Evolutionary conservation across 2,113 vertebrate species (phyloP).

Genomic region (Ictalurus furcatus): DNA sequence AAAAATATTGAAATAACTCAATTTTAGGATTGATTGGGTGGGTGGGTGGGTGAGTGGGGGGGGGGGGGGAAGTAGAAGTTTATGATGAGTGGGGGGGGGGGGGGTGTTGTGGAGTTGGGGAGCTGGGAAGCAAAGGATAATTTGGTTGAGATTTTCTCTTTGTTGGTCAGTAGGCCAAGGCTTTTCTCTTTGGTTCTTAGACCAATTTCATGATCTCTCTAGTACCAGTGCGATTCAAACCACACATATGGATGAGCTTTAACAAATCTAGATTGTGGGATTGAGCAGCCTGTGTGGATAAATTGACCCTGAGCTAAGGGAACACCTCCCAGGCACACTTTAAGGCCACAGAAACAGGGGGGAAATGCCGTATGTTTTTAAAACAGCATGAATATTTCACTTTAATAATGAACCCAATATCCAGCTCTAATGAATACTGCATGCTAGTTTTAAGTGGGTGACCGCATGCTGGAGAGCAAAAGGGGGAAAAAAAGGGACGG

Average conservation of each 20-base stretch:
- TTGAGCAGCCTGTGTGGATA: constrained; percentile 34
- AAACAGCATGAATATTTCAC: constrained; percentile 60
- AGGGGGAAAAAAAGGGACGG: constrained; percentile 16
- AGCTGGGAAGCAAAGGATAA: too few species aligned
- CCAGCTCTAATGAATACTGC: constrained; percentile 58
- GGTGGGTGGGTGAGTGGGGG: neutral
- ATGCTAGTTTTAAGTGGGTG: constrained; percentile 52
- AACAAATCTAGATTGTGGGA: constrained; percentile 17
- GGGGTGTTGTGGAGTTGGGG: too few species aligned
- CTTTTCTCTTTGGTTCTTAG: neutral
- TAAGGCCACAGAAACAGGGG: constrained; percentile 35
- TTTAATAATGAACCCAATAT: constrained; percentile 56
- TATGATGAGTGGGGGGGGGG: neutral
- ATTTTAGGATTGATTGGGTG: neutral
- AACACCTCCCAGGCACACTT: constrained; percentile 43
- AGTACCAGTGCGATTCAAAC: constrained; percentile 23
- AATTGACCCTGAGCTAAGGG: constrained; percentile 31
- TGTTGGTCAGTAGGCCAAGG: neutral
- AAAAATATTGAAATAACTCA: neutral
- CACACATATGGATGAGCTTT: constrained; percentile 32
- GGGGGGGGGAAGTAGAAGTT: neutral
- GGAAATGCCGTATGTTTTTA: constrained; percentile 38
- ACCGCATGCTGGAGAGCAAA: constrained; percentile 32
- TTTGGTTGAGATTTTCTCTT: neutral
- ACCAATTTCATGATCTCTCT: constrained; percentile 3